Percentiles rank a stretch among this genome's conserved stretches.
Evolutionary conservation across 2,888 invertebrate genomes (phyloP).

Genomic region (Microplitis deprimator): DNA sequence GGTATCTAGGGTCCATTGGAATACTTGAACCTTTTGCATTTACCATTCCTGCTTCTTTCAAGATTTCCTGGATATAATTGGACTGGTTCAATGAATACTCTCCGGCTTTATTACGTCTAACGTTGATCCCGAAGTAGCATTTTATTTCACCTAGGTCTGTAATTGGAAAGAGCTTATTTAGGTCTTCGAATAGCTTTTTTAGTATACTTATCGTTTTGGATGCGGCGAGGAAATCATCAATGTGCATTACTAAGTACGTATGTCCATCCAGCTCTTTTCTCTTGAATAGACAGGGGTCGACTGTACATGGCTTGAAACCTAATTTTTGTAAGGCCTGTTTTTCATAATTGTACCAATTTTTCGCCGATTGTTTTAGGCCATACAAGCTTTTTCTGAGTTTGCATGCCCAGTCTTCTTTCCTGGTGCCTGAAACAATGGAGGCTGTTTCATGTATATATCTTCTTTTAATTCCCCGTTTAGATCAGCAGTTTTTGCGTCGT

Average conservation of each 20-base stretch:
- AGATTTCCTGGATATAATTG: constrained; percentile 43
- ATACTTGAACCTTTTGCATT: too few species aligned
- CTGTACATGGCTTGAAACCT: neutral
- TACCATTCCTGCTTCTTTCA: constrained; percentile 32
- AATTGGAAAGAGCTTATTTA: constrained; percentile 45
- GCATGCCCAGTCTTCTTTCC: neutral
- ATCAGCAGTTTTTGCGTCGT: constrained; percentile 56
- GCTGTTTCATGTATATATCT: constrained; percentile 51
- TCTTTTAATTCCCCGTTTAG: constrained; percentile 53
- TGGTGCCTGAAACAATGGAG: neutral
- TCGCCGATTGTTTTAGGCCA: constrained; percentile 20
- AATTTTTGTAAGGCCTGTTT: constrained; percentile 46
- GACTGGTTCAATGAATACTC: constrained; percentile 43
- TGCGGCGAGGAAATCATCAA: constrained; percentile 47
- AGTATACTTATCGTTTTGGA: constrained; percentile 32
- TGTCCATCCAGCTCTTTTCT: constrained; percentile 2
- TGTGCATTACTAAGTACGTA: constrained; percentile 39
- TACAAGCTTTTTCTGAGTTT: constrained; percentile 4
- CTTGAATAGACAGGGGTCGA: constrained; percentile 34
- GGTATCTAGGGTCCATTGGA: too few species aligned
- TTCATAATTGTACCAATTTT: constrained; percentile 37
- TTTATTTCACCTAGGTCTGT: constrained; percentile 50
- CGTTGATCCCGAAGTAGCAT: constrained; percentile 48
- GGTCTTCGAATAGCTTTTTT: constrained; percentile 25
- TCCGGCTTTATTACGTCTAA: constrained; percentile 39